A percentile compares a stretch with the other conserved stretches of the same genome.
Evolutionary conservation across 1,140 invertebrate species (phyloP).

Genomic region (Anadara kagoshimensis): DNA sequence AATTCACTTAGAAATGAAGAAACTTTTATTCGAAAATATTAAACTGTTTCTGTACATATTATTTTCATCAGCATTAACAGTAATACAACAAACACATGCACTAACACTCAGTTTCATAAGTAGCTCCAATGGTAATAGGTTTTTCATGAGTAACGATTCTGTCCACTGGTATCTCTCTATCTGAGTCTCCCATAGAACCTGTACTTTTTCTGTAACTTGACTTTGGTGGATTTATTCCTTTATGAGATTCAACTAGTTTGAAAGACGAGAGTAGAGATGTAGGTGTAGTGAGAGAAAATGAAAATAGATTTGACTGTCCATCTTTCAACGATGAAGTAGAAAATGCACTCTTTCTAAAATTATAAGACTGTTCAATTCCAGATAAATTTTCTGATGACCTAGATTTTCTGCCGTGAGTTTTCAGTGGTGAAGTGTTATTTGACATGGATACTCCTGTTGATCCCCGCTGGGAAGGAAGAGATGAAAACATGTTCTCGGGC

Average conservation of each 20-base stretch:
- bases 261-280: conserved; percentile 61
- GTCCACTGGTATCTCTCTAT: too few relatives aligned
- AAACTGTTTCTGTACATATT: too few relatives aligned
- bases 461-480: neutral
- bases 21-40: too few relatives aligned
- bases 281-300: conserved; percentile 65
- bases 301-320: conserved; percentile 49
- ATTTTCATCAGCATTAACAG: too few relatives aligned
- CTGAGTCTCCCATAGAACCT: too few relatives aligned
- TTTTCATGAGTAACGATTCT: too few relatives aligned
- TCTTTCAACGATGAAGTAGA: conserved; percentile 11
- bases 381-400: conserved; percentile 60
- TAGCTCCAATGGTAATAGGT: too few relatives aligned
- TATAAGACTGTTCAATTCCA: conserved; percentile 1
- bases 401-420: conserved; percentile 48
- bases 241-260: conserved; percentile 56
- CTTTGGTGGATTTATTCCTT: neutral
- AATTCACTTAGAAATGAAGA: too few relatives aligned
- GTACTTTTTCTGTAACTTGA: neutral
- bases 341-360: neutral
- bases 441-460: conserved; percentile 30
- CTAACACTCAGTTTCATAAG: too few relatives aligned
- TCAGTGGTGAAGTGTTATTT: conserved; percentile 26
- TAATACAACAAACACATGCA: too few relatives aligned
- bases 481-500: conserved; percentile 5